Conservation (phyloP, 2,113 vertebrate species). For the Caloenas nicobarica region DNA sequence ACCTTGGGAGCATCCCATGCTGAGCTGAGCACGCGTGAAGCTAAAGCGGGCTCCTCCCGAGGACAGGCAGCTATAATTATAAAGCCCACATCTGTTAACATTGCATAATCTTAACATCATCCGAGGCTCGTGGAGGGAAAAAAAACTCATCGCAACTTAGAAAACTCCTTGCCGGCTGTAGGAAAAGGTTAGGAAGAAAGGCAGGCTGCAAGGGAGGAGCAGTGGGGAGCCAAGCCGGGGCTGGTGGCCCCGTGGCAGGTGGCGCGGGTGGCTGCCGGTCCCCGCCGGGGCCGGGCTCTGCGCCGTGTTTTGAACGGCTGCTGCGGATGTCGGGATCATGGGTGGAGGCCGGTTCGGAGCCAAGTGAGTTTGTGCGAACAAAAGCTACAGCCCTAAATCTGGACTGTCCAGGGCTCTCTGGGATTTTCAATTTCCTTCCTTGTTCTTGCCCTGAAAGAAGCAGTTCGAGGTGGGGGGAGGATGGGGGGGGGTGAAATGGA, state of each 20-base stretch:
- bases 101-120: conserved; percentile 31
- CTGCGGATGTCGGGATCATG: conserved; percentile 86
- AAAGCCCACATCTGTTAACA: conserved; percentile 42
- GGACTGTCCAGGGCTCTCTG: conserved; percentile 78
- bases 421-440: conserved; percentile 91
- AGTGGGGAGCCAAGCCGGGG: not conserved
- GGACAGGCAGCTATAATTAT: not conserved
- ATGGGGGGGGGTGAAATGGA: not conserved
- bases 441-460: conserved; percentile 87
- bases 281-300: not conserved
- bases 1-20: not conserved
- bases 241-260: not conserved
- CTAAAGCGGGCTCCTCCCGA: not conserved
- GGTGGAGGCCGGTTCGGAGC: conserved; percentile 86
- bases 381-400: conserved; percentile 88
- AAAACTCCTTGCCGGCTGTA: not conserved
- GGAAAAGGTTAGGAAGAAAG: not conserved
- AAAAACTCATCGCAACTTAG: not conserved
- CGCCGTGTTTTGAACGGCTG: conserved; percentile 78
- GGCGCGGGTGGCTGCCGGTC: not conserved
- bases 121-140: not conserved
- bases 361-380: conserved; percentile 86
- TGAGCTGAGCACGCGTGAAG: not conserved
- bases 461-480: not conserved
- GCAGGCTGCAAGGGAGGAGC: not conserved